Conservation (phyloP, 2,888 invertebrate genomes). For the Saturnia japonica region DNA sequence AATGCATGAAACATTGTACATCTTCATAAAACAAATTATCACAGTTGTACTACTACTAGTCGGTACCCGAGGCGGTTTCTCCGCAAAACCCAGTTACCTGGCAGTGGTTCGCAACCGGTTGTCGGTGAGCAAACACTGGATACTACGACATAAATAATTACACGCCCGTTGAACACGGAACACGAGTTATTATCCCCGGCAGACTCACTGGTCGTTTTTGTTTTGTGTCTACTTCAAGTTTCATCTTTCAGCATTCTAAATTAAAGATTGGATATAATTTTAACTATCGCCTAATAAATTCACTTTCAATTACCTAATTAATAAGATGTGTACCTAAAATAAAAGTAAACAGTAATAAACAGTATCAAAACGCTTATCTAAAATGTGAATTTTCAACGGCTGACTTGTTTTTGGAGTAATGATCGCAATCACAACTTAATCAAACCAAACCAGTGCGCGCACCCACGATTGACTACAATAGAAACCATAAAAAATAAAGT, state of each 20-base stretch:
- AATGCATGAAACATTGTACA: neutral
- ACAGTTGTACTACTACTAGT: neutral
- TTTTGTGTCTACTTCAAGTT: slow-evolving; percentile 5
- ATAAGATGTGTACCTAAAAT: too few species aligned
- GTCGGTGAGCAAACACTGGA: slow-evolving; percentile 32
- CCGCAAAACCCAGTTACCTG: slow-evolving; percentile 23
- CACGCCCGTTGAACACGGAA: slow-evolving; percentile 52
- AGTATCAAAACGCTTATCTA: too few species aligned
- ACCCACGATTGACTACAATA: too few species aligned
- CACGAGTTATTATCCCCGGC: slow-evolving; percentile 46
- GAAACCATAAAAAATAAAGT: too few species aligned
- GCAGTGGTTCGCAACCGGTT: slow-evolving; percentile 4
- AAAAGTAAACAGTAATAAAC: too few species aligned
- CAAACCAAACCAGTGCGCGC: too few species aligned
- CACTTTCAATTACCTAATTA: too few species aligned
- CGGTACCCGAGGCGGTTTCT: slow-evolving; percentile 9
- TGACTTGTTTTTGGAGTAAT: too few species aligned
- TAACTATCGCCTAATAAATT: too few species aligned
- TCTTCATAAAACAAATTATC: neutral
- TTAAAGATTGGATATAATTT: neutral
- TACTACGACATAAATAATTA: slow-evolving; percentile 61
- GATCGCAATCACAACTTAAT: too few species aligned
- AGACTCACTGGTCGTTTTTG: neutral
- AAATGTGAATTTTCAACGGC: too few species aligned
- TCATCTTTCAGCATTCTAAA: neutral